These are phyloP conservation scores for Melanotaenia boesemani DNA, from an alignment of 2,797 vertebrate genomes.

Conservation along the genomic window DNA sequence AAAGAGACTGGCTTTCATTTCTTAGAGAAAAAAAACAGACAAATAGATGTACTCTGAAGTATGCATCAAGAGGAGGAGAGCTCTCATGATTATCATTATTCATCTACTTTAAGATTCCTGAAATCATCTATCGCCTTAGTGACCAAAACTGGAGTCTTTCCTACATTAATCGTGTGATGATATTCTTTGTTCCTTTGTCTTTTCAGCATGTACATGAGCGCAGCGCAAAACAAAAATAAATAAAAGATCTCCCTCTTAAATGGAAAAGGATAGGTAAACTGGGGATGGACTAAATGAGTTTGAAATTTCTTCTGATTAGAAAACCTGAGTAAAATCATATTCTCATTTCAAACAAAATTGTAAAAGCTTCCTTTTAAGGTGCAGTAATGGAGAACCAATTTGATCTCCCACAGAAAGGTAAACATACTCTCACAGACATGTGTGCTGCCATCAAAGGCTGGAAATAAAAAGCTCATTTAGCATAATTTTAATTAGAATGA, in stretches of 20 bases:
- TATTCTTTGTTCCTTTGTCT: constrained; percentile 63
- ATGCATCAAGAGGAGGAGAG: constrained; percentile 59
- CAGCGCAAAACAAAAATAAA: constrained; percentile 73
- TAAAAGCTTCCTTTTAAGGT: constrained; percentile 78
- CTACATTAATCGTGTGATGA: constrained; percentile 70
- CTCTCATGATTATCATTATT: constrained; percentile 74
- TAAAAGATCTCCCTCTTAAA: constrained; percentile 66
- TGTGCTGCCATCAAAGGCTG: constrained; percentile 70
- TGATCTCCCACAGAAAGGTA: constrained; percentile 79
- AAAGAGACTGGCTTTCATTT: constrained; percentile 66
- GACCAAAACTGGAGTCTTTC: constrained; percentile 59
- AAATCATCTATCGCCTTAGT: constrained; percentile 67
- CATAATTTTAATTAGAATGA: constrained; percentile 81
- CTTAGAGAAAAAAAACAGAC: constrained; percentile 47
- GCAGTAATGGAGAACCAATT: constrained; percentile 82
- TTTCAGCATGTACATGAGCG: constrained; percentile 48
- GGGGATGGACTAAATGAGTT: constrained; percentile 71
- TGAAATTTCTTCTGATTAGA: constrained; percentile 81
- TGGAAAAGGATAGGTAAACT: constrained; percentile 63
- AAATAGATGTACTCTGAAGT: constrained; percentile 68
- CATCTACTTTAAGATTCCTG: constrained; percentile 69
- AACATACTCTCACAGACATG: constrained; percentile 73
- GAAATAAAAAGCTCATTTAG: constrained; percentile 76
- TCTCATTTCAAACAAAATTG: constrained; percentile 80
- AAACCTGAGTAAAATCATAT: constrained; percentile 80